Conservation (phyloP, 2,888 invertebrate species). For the Aphrophora alni region DNA sequence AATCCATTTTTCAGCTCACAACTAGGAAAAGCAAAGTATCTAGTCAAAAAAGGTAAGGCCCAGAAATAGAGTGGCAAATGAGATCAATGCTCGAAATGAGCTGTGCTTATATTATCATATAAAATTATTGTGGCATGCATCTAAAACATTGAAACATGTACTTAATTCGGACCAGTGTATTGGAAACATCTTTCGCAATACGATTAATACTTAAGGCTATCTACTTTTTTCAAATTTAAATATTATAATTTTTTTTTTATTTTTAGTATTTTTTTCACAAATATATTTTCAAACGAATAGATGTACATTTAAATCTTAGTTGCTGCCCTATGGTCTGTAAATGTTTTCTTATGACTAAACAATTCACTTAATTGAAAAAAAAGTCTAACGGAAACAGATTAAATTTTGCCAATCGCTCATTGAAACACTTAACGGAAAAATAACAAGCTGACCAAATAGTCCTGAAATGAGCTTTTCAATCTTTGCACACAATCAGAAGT, state of each 20-base stretch:
- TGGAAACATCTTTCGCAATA: slow-evolving; percentile 25
- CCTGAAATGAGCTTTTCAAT: background rate
- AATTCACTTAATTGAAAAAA: background rate
- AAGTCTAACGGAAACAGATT: background rate
- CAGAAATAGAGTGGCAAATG: slow-evolving; percentile 33
- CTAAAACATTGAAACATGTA: slow-evolving; percentile 32
- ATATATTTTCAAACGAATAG: slow-evolving; percentile 29
- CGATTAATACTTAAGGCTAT: background rate
- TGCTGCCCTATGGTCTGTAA: slow-evolving; percentile 20
- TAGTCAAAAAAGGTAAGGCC: slow-evolving; percentile 30
- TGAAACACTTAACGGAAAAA: background rate
- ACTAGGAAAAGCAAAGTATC: background rate
- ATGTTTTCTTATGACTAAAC: background rate
- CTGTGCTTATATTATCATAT: slow-evolving; percentile 33
- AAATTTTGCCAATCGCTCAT: background rate
- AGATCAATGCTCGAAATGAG: slow-evolving; percentile 39
- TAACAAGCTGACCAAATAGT: background rate
- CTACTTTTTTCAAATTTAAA: background rate
- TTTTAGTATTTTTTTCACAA: background rate
- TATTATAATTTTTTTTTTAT: background rate
- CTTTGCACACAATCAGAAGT: background rate
- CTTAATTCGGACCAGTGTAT: slow-evolving; percentile 42
- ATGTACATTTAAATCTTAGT: slow-evolving; percentile 29
- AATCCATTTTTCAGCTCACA: background rate
- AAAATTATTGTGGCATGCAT: slow-evolving; percentile 34